These are phyloP conservation scores for Natator depressus DNA, from an alignment of 2,113 vertebrate species.

Conservation along the genomic window DNA sequence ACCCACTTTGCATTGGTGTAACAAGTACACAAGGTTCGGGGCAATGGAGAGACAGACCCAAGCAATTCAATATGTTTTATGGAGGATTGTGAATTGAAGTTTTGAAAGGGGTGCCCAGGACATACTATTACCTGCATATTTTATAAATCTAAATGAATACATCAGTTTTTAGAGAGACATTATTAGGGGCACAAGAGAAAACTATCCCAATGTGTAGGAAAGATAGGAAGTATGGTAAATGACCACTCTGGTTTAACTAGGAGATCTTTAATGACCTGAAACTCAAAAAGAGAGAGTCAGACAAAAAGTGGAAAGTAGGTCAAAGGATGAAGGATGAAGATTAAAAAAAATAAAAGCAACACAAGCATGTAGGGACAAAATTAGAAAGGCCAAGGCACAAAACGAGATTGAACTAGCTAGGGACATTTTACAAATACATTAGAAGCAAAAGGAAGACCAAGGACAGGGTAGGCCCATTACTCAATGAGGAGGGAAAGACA, in stretches of 20 bases:
- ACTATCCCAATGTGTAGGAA: not conserved
- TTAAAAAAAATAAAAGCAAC: too few species aligned
- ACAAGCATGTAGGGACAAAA: too few species aligned
- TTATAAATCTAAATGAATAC: not conserved
- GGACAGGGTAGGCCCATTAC: not conserved
- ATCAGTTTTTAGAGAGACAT: not conserved
- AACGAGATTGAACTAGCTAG: not conserved
- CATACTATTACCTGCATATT: not conserved
- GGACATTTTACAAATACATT: not conserved
- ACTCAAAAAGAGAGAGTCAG: not conserved
- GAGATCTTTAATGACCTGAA: not conserved
- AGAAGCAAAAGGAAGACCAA: not conserved
- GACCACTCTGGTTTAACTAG: not conserved
- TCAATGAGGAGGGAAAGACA: not conserved
- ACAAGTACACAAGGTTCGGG: not conserved
- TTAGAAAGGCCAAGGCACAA: not conserved
- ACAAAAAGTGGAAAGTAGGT: too few species aligned
- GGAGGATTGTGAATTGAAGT: accelerated
- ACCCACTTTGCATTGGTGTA: not conserved
- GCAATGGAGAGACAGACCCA: not conserved
- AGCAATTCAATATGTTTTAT: not conserved
- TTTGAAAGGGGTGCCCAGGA: not conserved
- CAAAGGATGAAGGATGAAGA: too few species aligned
- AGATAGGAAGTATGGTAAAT: not conserved
- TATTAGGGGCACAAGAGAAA: not conserved